Evolutionary conservation across 2,113 vertebrate species (phyloP).

Genomic region (Dicerorhinus sumatrensis): DNA sequence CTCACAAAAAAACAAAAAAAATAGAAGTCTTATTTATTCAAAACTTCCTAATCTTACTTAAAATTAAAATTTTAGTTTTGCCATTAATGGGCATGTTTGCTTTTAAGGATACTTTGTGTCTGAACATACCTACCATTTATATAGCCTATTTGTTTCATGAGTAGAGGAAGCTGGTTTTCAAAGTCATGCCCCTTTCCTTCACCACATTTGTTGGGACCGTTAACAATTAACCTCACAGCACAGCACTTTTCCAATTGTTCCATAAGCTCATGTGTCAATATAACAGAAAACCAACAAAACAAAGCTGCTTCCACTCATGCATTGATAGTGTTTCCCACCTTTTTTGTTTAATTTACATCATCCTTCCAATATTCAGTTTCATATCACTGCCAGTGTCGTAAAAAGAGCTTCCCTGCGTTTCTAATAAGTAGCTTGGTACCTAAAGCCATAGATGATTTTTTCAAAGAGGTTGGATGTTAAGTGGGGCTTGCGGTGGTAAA

Average conservation of each 20-base stretch:
- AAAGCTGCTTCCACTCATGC: not conserved
- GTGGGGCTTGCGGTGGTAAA: not conserved
- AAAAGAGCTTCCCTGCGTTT: not conserved
- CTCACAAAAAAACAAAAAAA: not conserved
- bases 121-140: not conserved
- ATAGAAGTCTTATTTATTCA: not conserved
- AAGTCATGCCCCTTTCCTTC: not conserved
- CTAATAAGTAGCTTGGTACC: not conserved
- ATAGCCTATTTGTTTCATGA: not conserved
- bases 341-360: not conserved
- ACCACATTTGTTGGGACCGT: not conserved
- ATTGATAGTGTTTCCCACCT: not conserved
- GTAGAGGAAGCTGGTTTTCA: not conserved
- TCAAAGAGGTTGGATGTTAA: not conserved
- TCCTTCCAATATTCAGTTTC: not conserved
- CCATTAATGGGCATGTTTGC: not conserved
- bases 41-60: not conserved
- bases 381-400: not conserved
- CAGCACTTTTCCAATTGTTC: not conserved
- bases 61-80: not conserved
- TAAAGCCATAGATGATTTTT: not conserved
- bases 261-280: not conserved
- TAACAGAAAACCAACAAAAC: not conserved
- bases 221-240: not conserved
- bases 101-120: not conserved